Percentiles rank a stretch among this genome's conserved stretches.
Evolutionary conservation across 2,797 vertebrate species (phyloP).

Genomic region (Argentina silus): DNA sequence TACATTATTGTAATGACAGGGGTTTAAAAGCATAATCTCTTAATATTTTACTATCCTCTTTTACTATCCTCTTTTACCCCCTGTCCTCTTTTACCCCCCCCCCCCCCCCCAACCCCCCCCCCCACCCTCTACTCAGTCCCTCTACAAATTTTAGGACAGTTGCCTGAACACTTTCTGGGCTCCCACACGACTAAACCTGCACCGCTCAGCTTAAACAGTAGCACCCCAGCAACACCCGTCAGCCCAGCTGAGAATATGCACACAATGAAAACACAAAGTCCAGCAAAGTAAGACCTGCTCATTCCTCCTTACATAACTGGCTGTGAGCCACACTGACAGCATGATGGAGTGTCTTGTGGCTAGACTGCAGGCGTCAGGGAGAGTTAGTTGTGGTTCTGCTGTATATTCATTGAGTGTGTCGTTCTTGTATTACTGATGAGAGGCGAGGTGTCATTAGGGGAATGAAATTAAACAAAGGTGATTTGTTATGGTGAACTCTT

Average conservation of each 20-base stretch:
- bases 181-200: not conserved
- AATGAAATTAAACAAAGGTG: not conserved
- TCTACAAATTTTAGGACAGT: not conserved
- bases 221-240: conserved; percentile 38
- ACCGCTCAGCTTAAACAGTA: conserved; percentile 52
- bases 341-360: conserved; percentile 10
- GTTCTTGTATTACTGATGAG: not conserved
- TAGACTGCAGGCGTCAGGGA: conserved; percentile 15
- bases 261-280: conserved; percentile 49
- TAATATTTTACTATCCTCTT: too few relatives aligned
- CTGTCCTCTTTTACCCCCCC: too few relatives aligned
- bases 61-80: too few relatives aligned
- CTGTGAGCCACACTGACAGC: conserved; percentile 44
- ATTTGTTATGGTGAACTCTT: not conserved
- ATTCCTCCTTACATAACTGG: conserved; percentile 55
- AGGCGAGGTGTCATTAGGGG: not conserved
- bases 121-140: too few relatives aligned
- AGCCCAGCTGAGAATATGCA: conserved; percentile 45
- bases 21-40: too few relatives aligned
- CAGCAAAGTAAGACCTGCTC: conserved; percentile 21
- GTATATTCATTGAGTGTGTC: not conserved
- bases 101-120: too few relatives aligned
- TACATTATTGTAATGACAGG: too few relatives aligned
- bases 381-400: not conserved
- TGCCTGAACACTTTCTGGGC: conserved; percentile 1